Evolutionary conservation across 2,888 invertebrate species (phyloP), one percentile per base, ranked within the genome.

Genomic region (Conops quadrifasciatus): DNA sequence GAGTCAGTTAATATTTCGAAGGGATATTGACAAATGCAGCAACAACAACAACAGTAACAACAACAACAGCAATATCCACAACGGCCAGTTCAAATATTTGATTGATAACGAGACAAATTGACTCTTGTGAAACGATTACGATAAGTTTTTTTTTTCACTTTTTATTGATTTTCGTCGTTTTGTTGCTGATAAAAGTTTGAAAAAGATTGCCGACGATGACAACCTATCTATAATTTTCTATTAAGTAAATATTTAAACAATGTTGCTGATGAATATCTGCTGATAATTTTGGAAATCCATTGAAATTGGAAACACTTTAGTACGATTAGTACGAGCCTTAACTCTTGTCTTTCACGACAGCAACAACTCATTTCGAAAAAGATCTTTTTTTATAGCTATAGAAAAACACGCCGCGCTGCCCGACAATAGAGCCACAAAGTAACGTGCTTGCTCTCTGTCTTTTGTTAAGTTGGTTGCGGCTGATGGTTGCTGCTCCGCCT

Each of bases 91-190:
- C 24, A 63, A 36, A 63, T 63, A 63, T 56, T n/a, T 9, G 36
- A 36, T 7, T 45, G 69, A 70, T 70, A 63, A 63, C 69, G 36
- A 49, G 30, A 56, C 69, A 70, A 16, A 24, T 59, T 45, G 36
- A 36, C 9, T 36, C 4, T 36, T 36, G 36, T 36, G 15, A 21
- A 64, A 30, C 15, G 60, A 28, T 60, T 36, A n/a, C 60, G 36
- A 60, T 30, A 30, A 60, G 11, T 26, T 60, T 56, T 36, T 9
- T 36, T 36, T 9, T 7, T 36, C 9, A 36, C 9, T 51, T 26
- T 56, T n/a, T 15, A 15, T 49, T 64, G 49, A 64, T 49, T 49
- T 9, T 4, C 9, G 36, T 36, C 36, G 36, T 36, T 7, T 36
- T 9, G 36, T 9, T 36, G 36, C 4, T 36, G 9, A 36, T 7